Evolutionary conservation across 1,140 invertebrate genomes (phyloP), one percentile per base, ranked within the genome.

Genomic region (Aplysia californica): DNA sequence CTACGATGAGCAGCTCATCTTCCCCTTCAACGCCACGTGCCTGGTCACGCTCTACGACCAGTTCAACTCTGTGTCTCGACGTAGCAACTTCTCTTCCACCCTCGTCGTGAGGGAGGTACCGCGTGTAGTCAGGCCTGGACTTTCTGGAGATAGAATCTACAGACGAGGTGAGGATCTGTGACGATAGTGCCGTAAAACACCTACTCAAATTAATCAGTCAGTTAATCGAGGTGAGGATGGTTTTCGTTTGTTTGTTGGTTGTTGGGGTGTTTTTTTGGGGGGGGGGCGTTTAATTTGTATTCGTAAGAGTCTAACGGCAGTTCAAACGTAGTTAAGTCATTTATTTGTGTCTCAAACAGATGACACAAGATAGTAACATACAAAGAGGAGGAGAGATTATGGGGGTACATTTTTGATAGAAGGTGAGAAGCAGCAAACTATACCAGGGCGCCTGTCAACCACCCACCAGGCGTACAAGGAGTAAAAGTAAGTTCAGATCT

Each of bases 1-100:
- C 31, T 82, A 69, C 70, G 79, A 80, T 35, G 68, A 80, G 21
- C 38, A 71, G 0, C 29, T 82, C 26, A 65, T 77, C 1, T 82
- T 80, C 33, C 81, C 81, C 56, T 76, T 82, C 59, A 76, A 75
- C 38, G 74, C 74, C n/a, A 50, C 41, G 1, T 78, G 76, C 59
- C 4, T 50, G 20, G 75, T 78, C 20, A 76, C 58, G 3, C 31
- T 82, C 21, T 69, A 72, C 33, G 64, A 70, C 20, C 35, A 38
- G 44, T n/a, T n/a, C 64, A 36, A 66, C 64, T 6, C 35, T 10
- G 4, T 35, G 15, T 31, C 64, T 15, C 21, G 33, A 10, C 4
- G 33, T 10, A 18, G 5, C 10, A 66, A 66, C 64, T 26, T 66
- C 21, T 21, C 26, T 18, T 35, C 31, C 3, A 18, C 31, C 3